Evolutionary conservation across 2,113 vertebrate species (phyloP), one percentile per base, ranked within the genome.

Genomic region (Sisor rabdophorus): DNA sequence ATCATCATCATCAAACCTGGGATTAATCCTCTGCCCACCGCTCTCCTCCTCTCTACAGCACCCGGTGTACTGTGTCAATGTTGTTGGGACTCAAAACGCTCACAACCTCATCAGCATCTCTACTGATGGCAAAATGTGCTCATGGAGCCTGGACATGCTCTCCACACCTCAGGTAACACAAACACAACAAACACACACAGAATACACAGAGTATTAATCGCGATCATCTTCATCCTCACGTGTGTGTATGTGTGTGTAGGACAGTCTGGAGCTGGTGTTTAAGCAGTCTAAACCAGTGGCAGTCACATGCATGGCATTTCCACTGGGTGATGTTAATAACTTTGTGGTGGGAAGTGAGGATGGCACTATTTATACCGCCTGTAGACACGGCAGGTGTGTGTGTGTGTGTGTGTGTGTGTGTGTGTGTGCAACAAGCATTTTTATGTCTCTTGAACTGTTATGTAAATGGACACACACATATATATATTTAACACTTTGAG

Each of bases 321-420:
- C 97, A 82, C 80, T 97, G 79, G 96, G 94, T 71, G 96, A 99
- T 16, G 97, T 98, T 70, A 99, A 99, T 89, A 99, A 99, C 89
- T 99, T 99, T 83, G 96, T 99, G 73, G 96, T 99, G 85, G 97
- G 96, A 71, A 99, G 97, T 75, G 96, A 99, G 86, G 97, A 99
- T 79, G 97, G 97, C 63, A 98, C 96, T 0, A 94, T 99, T 76
- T 99, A 99, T 84, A 97, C 95, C 60, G 96, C 96, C 1, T 99
- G 96, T 58, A 95, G 97, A 79, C 97, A 99, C 8, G 97, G 97
- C 83, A 99, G 96, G 97, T 97, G 80, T 80, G 79, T 58, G 50
- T 40, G 13, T 52, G 19, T 17, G n/a, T 71, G 15, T 52, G 63
- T 63, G 32, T 4, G 32, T 4, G 32, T 4, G 28, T 13, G 68